Percentiles rank a stretch among this genome's conserved stretches.
Conservation (phyloP, 2,113 vertebrate species). For the Chamaea fasciata region DNA sequence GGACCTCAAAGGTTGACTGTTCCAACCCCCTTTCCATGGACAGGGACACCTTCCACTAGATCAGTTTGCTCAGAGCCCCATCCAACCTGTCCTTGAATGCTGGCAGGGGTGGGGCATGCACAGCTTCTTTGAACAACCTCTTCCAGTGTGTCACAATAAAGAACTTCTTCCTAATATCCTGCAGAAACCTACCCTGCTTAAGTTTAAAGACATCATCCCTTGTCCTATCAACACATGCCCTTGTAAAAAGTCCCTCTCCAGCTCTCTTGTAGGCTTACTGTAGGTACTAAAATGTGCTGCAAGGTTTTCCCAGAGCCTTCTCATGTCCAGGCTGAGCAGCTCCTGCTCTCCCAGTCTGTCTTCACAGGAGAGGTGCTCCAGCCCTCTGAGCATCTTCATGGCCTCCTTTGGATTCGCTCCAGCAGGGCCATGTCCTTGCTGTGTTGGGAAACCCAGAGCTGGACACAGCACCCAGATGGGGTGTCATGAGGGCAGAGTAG, state of each 20-base stretch:
- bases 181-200: neutral
- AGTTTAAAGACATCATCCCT: neutral
- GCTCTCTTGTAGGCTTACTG: too few species aligned
- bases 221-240: neutral
- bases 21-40: neutral
- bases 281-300: too few species aligned
- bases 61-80: neutral
- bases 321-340: neutral
- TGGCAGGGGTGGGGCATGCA: neutral
- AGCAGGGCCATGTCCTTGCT: neutral
- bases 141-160: neutral
- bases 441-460: fast-evolving
- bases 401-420: neutral
- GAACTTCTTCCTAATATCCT: neutral
- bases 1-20: neutral
- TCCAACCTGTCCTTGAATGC: neutral
- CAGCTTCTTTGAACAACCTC: too few species aligned
- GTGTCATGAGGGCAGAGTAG: neutral
- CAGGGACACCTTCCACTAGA: neutral
- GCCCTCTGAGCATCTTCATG: neutral
- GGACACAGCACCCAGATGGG: neutral
- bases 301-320: neutral
- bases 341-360: neutral
- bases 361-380: neutral
- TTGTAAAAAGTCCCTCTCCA: neutral